These are phyloP conservation scores for Galago senegalensis DNA, from an alignment of 2,797 vertebrate species.

Conservation along the genomic window DNA sequence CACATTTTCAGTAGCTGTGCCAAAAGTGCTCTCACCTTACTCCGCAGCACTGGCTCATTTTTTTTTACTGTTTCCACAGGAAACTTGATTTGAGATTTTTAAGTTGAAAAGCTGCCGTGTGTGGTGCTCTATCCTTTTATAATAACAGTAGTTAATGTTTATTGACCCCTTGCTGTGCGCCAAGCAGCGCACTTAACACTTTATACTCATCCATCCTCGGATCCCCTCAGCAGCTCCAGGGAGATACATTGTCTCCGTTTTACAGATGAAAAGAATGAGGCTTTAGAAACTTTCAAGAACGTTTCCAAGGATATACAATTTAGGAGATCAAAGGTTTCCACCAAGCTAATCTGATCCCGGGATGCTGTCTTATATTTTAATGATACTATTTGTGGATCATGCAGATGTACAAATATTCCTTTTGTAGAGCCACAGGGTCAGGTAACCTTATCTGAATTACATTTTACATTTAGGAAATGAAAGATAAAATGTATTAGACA, in stretches of 20 bases:
- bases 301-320: not conserved
- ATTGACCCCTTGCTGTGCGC: not conserved
- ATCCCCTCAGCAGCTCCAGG: not conserved
- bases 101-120: not conserved
- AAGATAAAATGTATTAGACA: not conserved
- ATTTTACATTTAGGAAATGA: not conserved
- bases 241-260: not conserved
- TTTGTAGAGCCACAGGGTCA: not conserved
- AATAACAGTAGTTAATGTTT: not conserved
- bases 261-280: not conserved
- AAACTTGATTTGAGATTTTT: constrained; percentile 8
- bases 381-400: not conserved
- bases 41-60: not conserved
- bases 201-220: not conserved
- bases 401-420: not conserved
- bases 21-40: not conserved
- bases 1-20: not conserved
- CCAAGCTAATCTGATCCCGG: not conserved
- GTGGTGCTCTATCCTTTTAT: not conserved
- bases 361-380: not conserved
- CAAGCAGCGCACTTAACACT: not conserved
- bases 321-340: not conserved
- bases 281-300: not conserved
- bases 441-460: not conserved
- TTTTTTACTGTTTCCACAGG: not conserved